Base-by-base conservation (phyloP, 2,888 invertebrate genomes). In the Lepidocyrtinus sp. region DNA sequence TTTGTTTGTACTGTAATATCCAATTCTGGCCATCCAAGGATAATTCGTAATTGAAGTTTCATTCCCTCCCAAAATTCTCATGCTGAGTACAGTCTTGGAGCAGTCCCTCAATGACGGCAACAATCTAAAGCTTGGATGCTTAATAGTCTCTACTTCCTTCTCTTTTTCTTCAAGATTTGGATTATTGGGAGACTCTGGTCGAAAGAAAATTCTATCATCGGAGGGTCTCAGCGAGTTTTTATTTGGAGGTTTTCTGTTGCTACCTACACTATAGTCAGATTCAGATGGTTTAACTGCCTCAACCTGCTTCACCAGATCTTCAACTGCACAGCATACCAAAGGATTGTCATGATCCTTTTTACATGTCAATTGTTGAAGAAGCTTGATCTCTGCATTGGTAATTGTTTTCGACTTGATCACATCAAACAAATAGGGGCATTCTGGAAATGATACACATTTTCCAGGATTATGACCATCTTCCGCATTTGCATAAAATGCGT, bases 21-120 rank as follows among this genome's bases (percentile, higher is more conserved):
- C 91, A n/a, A 94, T 87, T 0, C 94, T 89, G 0, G 92, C 93
- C 93, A 94, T 92, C 94, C 94, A 94, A 0, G 94, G 94, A 88
- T 92, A 93, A 85, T 94, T 92, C 55, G 90, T 91, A 2, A 93
- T 87, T 0, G 88, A 88, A 0, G 94, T 92, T 77, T 90, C 89
- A 62, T 91, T 90, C 0, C 94, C 94, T 1, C 91, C 91, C 24
- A 91, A 89, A 64, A 94, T 91, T 85, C 91, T 91, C 62, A 91
- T 89, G 5, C 89, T 88, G 0, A 2, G 0, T 7, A 22, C 55
- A 1, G 26, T 12, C 1, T 12, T 59, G 1, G 83, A 77, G 55
- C 86, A 86, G 7, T 80, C 77, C 19, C 76, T 75, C 3, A 86
- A 25, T 27, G 26, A 50, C 1, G 86, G 85, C 5, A 86, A 24